Percentiles rank a stretch among this genome's conserved stretches.
These are phyloP conservation scores for Prionchulus punctatus DNA, from an alignment of 2,888 invertebrate genomes.

Conservation along the genomic window DNA sequence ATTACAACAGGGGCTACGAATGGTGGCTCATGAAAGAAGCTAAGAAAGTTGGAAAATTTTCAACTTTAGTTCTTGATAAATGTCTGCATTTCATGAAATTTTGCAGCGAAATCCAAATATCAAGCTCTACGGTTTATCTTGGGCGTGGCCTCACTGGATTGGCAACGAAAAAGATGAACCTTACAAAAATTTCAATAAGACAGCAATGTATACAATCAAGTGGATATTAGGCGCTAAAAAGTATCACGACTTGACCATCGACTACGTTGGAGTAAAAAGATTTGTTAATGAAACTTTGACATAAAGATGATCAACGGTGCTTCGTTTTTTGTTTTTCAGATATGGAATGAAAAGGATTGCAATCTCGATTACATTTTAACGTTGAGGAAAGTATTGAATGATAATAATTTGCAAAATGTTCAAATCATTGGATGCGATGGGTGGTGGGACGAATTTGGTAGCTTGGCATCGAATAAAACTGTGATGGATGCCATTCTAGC, in stretches of 20 bases:
- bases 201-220: constrained; percentile 25
- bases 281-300: too few relatives aligned
- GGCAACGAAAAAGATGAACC: constrained; percentile 19
- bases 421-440: constrained; percentile 34
- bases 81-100: constrained; percentile 17
- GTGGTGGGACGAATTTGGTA: background rate
- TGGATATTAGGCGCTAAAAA: constrained; percentile 32
- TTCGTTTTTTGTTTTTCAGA: constrained; percentile 15
- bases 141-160: constrained; percentile 38
- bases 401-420: constrained; percentile 21
- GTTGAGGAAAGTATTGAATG: constrained; percentile 19
- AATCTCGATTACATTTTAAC: constrained; percentile 26
- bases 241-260: constrained; percentile 24
- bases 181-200: background rate
- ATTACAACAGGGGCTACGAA: constrained; percentile 34
- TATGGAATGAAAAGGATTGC: constrained; percentile 33
- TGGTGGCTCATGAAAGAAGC: constrained; percentile 36
- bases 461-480: constrained; percentile 10
- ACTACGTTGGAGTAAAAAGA: constrained; percentile 31
- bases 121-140: constrained; percentile 34
- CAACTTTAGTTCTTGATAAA: background rate
- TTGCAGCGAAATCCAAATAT: constrained; percentile 35
- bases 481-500: constrained; percentile 24
- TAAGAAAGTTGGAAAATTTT: constrained; percentile 15
- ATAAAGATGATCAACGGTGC: background rate